Percentiles rank a stretch among this genome's conserved stretches.
Evolutionary conservation across 2,797 vertebrate genomes (phyloP).

Genomic region (Chelon labrosus): DNA sequence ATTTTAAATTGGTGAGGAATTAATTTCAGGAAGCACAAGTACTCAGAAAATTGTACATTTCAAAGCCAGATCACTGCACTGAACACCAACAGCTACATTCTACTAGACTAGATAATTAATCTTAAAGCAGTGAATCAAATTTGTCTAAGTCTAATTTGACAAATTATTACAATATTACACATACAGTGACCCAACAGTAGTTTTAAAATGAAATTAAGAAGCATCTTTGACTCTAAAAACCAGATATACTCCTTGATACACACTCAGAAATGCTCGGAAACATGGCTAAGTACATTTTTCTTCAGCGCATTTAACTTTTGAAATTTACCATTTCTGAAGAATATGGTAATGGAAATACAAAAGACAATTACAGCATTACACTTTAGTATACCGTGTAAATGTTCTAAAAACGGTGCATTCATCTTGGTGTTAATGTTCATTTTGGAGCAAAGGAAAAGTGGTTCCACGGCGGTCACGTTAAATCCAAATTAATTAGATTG

Average conservation of each 20-base stretch:
- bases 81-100: background rate
- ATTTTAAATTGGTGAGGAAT: background rate
- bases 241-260: background rate
- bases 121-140: background rate
- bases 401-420: background rate
- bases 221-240: background rate
- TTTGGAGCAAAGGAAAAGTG: background rate
- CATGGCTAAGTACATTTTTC: background rate
- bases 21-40: background rate
- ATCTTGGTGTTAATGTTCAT: background rate
- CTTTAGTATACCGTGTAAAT: too few relatives aligned
- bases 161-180: background rate
- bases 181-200: fast-evolving
- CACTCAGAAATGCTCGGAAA: background rate
- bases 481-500: background rate
- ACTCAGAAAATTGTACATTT: background rate
- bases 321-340: background rate
- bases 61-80: background rate
- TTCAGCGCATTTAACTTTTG: background rate
- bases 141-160: background rate
- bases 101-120: background rate
- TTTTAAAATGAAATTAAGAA: background rate
- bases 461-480: background rate
- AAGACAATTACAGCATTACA: too few relatives aligned
- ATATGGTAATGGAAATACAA: too few relatives aligned